Evolutionary conservation across 2,888 invertebrate genomes (phyloP), one percentile per base, ranked within the genome.

Genomic region (Synanthedon tipuliformis): DNA sequence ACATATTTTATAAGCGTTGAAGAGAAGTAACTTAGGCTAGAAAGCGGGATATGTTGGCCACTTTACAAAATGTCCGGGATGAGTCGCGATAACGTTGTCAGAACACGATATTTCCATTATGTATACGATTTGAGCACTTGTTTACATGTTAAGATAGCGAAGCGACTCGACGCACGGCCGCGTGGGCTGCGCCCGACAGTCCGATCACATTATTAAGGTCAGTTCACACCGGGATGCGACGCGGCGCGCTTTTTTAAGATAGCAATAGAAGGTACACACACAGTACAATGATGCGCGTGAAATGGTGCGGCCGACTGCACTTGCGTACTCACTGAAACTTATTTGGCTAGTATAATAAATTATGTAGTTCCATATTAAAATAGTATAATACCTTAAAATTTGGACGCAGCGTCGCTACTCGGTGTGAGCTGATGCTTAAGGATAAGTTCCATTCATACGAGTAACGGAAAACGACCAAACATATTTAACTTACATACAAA

Each of bases 81-180:
- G 87, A 83, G 82, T 75, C 79, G 83, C 80, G 85, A 86, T 86
- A 85, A 78, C 83, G 82, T 81, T 83, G 83, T 84, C 83, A 80
- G 83, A 85, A 87, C 86, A 87, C 83, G 86, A 85, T 86, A 86
- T 86, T 86, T 83, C 86, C 87, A 87, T 87, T 86, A 87, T 82
- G 86, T 86, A 86, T 87, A 87, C 86, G 85, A 87, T 86, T 85
- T 83, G 83, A 87, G 81, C 78, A 78, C 80, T 81, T 81, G 81
- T 86, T 85, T 85, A 86, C 84, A 82, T 77, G 79, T 81, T 82
- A 82, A 86, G 85, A 86, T 85, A 83, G 76, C 72, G 66, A 34
- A 34, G 34, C 7, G 34, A 34, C 34, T 34, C 34, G 34, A 34
- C 34, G 34, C 34, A 34, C 63, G 63, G 71, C 61, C 66, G 78